Evolutionary conservation across 1,140 invertebrate species (phyloP).

Genomic region (Schmidtea mediterranea): DNA sequence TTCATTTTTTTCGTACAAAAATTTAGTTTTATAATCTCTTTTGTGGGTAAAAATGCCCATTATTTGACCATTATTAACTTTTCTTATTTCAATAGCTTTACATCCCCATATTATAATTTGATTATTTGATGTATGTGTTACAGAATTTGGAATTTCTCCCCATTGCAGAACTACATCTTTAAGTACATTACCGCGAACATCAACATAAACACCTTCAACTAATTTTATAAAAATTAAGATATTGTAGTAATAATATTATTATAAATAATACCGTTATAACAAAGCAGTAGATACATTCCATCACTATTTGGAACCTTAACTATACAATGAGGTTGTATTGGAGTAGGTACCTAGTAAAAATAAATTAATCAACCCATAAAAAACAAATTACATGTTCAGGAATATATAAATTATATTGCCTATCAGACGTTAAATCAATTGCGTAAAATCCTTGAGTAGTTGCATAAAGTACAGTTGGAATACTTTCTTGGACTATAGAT

Average conservation of each 20-base stretch:
- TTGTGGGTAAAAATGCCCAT: slow-evolving; percentile 99
- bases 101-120: slow-evolving; percentile 99
- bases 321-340: slow-evolving; percentile 91
- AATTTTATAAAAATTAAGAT: too few relatives aligned
- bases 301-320: slow-evolving; percentile 92
- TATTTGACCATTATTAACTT: slow-evolving; percentile 80
- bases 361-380: too few relatives aligned
- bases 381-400: background rate
- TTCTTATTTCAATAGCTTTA: slow-evolving; percentile 79
- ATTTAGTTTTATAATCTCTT: slow-evolving; percentile 95
- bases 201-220: slow-evolving; percentile 92
- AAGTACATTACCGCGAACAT: slow-evolving; percentile 68
- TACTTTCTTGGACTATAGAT: background rate
- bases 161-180: slow-evolving; percentile 59
- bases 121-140: slow-evolving; percentile 73
- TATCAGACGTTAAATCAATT: background rate
- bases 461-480: background rate
- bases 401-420: too few relatives aligned
- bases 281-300: slow-evolving; percentile 81
- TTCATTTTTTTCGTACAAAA: slow-evolving; percentile 94
- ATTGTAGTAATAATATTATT: too few relatives aligned
- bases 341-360: slow-evolving; percentile 50
- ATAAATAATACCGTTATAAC: slow-evolving; percentile 48
- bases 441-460: background rate
- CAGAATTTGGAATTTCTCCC: slow-evolving; percentile 84